Evolutionary conservation across 2,797 vertebrate genomes (phyloP).

Genomic region (Triplophysa bombifrons): DNA sequence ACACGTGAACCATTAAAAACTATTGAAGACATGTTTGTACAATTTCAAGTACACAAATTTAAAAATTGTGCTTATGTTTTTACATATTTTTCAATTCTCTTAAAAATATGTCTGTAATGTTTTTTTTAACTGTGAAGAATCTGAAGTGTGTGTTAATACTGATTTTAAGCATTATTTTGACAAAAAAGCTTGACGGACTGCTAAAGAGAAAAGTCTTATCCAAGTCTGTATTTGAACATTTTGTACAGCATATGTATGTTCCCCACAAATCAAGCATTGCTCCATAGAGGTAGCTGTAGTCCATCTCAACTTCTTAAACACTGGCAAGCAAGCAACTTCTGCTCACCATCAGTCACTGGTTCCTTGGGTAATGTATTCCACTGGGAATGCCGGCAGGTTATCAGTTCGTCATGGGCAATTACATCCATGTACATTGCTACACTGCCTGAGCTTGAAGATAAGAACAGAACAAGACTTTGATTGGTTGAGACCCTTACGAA

Average conservation of each 20-base stretch:
- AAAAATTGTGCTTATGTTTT: constrained; percentile 1
- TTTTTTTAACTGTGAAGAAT: constrained; percentile 24
- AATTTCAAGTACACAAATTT: constrained; percentile 30
- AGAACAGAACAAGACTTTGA: constrained; percentile 71
- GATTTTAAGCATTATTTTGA: constrained; percentile 9
- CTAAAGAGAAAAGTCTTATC: constrained; percentile 4
- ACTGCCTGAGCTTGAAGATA: constrained; percentile 70
- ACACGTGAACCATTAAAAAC: constrained; percentile 9
- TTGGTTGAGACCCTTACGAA: constrained; percentile 55
- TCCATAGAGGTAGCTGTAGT: constrained; percentile 4
- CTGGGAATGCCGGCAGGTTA: constrained; percentile 5
- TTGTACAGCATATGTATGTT: constrained; percentile 15
- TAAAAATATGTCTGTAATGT: constrained; percentile 33
- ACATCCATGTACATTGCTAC: constrained; percentile 58
- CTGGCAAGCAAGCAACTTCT: constrained; percentile 11
- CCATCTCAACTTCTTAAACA: neutral
- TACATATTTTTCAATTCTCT: constrained; percentile 15
- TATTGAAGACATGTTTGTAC: constrained; percentile 21
- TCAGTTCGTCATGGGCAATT: constrained; percentile 35
- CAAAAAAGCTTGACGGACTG: neutral
- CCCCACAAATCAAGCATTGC: constrained; percentile 8
- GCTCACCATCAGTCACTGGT: constrained; percentile 19
- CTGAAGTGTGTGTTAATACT: constrained; percentile 38
- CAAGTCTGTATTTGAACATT: neutral
- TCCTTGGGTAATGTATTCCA: constrained; percentile 24